These are phyloP conservation scores for Bostrychus sinensis DNA, from an alignment of 2,113 vertebrate species.

Conservation along the genomic window DNA sequence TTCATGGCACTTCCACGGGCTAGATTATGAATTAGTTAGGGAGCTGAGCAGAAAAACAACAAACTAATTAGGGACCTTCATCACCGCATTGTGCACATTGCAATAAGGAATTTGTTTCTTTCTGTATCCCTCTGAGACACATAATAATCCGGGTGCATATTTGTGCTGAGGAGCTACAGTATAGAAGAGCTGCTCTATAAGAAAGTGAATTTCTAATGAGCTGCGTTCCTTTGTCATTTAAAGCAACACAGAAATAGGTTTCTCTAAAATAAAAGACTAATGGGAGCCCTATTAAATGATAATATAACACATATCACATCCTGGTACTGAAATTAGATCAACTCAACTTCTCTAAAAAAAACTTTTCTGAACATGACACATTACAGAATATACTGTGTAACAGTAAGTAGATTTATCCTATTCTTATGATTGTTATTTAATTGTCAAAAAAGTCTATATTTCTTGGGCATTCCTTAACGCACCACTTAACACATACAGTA, in stretches of 20 bases:
- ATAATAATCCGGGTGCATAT: conserved; percentile 18
- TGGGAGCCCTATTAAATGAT: not conserved
- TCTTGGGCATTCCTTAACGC: no score
- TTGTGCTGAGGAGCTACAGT: conserved; percentile 10
- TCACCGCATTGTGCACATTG: conserved; percentile 34
- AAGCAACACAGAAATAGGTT: conserved; percentile 4
- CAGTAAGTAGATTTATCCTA: no score
- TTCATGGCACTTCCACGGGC: conserved; percentile 45
- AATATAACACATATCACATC: conserved; percentile 7
- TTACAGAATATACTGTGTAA: no score
- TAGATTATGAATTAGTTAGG: conserved; percentile 58
- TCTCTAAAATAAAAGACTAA: not conserved
- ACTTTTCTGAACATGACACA: no score
- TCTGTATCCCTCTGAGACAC: conserved; percentile 34
- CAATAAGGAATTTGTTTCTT: conserved; percentile 44
- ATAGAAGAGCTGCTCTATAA: not conserved
- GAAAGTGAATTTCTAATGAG: conserved; percentile 14
- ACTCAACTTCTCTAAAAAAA: no score
- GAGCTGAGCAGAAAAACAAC: conserved; percentile 55
- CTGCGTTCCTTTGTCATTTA: not conserved
- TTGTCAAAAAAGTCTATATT: no score
- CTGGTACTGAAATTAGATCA: not conserved
- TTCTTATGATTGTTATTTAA: no score
- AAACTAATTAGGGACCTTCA: conserved; percentile 61
- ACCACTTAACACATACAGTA: no score